phyloP scores from a whole-genome alignment of 2,113 vertebrate genomes.

The Hydrochoerus hydrochaeris region DNA sequence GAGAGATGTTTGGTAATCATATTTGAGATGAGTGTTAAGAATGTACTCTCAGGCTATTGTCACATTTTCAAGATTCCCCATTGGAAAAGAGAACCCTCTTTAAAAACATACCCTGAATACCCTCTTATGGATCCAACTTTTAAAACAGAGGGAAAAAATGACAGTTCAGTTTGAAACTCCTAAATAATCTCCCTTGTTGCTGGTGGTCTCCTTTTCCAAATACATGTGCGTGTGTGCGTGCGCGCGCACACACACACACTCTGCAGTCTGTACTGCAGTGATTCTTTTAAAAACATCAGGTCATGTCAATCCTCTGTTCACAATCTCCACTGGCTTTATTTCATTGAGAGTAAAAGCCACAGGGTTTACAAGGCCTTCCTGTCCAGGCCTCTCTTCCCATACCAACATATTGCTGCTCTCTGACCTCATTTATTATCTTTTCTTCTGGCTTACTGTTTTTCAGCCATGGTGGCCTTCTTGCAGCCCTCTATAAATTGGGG shows the following conservation, averaged over 20 bases:
- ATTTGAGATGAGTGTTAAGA: slow-evolving; percentile 75
- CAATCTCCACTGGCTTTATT: slow-evolving; percentile 39
- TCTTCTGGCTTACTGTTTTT: neutral
- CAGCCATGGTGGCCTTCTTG: slow-evolving; percentile 23
- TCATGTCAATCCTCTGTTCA: slow-evolving; percentile 36
- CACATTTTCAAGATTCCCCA: slow-evolving; percentile 58
- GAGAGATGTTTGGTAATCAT: slow-evolving; percentile 82
- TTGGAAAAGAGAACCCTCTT: slow-evolving; percentile 57
- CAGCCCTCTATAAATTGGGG: slow-evolving; percentile 1
- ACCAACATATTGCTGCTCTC: neutral
- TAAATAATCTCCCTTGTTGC: neutral
- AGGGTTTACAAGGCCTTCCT: slow-evolving; percentile 36
- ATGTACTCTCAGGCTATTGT: slow-evolving; percentile 64
- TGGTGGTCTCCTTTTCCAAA: neutral
- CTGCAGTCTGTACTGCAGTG: neutral
- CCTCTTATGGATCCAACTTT: slow-evolving; percentile 26
- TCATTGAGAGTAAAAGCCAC: slow-evolving; percentile 35
- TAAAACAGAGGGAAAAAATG: neutral
- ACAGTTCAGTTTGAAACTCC: slow-evolving; percentile 12
- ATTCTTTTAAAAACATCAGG: slow-evolving; percentile 56
- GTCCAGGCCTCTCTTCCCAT: neutral
- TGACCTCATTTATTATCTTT: slow-evolving; percentile 18
- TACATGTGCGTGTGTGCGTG: neutral
- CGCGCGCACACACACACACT: neutral
- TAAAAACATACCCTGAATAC: slow-evolving; percentile 45